A percentile compares a stretch with the other conserved stretches of the same genome.
These are phyloP conservation scores for Andricus grossulariae DNA, from an alignment of 1,140 invertebrate species.

Conservation along the genomic window DNA sequence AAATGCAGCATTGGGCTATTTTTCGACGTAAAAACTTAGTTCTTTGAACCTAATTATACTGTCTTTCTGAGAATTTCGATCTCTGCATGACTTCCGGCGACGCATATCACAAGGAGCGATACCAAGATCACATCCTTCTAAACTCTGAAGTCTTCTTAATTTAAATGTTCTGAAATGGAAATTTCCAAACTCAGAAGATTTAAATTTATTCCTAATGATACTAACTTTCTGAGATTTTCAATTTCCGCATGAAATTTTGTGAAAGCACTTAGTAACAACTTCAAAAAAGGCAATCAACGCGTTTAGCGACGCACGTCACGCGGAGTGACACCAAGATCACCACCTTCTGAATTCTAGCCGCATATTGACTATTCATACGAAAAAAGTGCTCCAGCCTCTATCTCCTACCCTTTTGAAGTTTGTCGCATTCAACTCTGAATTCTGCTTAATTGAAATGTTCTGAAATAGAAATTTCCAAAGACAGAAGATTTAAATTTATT, in stretches of 20 bases:
- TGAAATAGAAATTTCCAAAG: no score
- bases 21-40: neutral
- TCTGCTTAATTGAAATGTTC: no score
- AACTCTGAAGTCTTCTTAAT: no score
- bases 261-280: neutral
- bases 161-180: no score
- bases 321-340: no score
- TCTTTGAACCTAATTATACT: neutral
- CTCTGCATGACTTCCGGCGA: neutral
- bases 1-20: no score
- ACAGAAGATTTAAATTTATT: neutral
- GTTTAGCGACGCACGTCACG: neutral
- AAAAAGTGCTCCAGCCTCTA: no score
- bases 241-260: neutral
- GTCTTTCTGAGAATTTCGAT: slow-evolving; percentile 1
- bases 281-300: neutral
- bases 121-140: no score
- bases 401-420: no score
- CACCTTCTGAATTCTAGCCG: no score
- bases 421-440: no score
- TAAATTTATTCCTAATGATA: neutral
- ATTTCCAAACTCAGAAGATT: neutral
- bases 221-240: slow-evolving; percentile 5
- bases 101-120: neutral
- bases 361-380: no score